Conservation (phyloP, 1,140 invertebrate genomes). For the Caerostris extrusa region DNA sequence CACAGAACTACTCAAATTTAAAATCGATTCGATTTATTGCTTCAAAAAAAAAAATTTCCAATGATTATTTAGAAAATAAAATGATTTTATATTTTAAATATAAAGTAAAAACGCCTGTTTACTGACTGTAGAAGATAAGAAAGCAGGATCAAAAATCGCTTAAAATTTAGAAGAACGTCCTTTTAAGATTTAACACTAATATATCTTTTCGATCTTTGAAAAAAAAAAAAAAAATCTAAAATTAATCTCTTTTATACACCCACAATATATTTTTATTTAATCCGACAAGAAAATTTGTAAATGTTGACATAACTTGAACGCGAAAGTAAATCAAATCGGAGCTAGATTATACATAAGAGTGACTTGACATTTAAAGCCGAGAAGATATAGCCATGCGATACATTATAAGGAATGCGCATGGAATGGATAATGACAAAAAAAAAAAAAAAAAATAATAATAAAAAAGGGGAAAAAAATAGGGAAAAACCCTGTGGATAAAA, state of each 20-base stretch:
- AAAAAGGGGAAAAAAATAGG: not conserved
- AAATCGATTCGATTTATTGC: no score
- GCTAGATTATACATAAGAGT: not conserved
- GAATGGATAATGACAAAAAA: slow-evolving; percentile 24
- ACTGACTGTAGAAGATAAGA: not conserved
- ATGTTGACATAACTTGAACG: not conserved
- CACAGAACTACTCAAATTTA: no score
- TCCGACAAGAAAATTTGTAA: not conserved
- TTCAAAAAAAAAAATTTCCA: no score
- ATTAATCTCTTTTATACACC: not conserved
- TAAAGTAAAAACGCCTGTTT: no score
- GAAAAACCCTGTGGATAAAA: slow-evolving; percentile 1
- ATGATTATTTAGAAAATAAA: no score
- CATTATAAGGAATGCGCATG: not conserved
- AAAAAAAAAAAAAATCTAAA: not conserved
- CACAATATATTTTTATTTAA: not conserved
- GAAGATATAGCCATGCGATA: not conserved
- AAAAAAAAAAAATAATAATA: not conserved
- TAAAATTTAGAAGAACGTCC: not conserved
- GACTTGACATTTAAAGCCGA: not conserved
- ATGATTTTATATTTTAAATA: no score
- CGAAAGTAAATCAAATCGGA: slow-evolving; percentile 17
- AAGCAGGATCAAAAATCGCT: not conserved
- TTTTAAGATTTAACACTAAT: not conserved
- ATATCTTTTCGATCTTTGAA: not conserved